A percentile compares a stretch with the other conserved stretches of the same genome.
Conservation (phyloP, 2,888 invertebrate species). For the Oasisia sp. region DNA sequence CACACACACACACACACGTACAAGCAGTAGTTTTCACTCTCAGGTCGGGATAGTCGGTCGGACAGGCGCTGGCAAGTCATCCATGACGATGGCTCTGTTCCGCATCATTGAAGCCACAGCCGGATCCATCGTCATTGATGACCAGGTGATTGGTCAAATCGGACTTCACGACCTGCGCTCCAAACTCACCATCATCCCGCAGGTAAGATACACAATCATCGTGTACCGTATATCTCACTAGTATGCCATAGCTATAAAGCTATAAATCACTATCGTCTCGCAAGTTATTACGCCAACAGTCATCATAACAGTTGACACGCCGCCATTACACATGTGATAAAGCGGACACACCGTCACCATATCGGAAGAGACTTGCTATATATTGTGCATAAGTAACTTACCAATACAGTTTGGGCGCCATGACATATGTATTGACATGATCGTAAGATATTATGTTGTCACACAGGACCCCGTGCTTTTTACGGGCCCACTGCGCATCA, state of each 20-base stretch:
- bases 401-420: too few species aligned
- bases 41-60: slow-evolving; percentile 58
- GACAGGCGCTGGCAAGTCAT: slow-evolving; percentile 63
- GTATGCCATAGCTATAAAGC: too few species aligned
- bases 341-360: too few species aligned
- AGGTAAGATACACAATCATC: slow-evolving; percentile 67
- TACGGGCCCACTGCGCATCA: slow-evolving; percentile 88
- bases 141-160: slow-evolving; percentile 27
- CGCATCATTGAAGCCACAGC: slow-evolving; percentile 57
- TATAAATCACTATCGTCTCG: too few species aligned
- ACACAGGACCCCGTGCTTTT: slow-evolving; percentile 89
- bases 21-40: background rate
- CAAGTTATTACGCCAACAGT: too few species aligned
- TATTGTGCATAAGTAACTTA: too few species aligned
- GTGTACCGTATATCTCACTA: background rate
- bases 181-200: slow-evolving; percentile 38
- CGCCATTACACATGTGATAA: too few species aligned
- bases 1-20: too few species aligned
- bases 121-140: slow-evolving; percentile 57
- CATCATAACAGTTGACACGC: too few species aligned
- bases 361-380: too few species aligned
- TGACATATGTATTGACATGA: too few species aligned
- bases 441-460: slow-evolving; percentile 72
- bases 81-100: slow-evolving; percentile 58
- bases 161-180: slow-evolving; percentile 36